These are phyloP conservation scores for Acleris laterana DNA, from an alignment of 2,888 invertebrate genomes.

Conservation along the genomic window DNA sequence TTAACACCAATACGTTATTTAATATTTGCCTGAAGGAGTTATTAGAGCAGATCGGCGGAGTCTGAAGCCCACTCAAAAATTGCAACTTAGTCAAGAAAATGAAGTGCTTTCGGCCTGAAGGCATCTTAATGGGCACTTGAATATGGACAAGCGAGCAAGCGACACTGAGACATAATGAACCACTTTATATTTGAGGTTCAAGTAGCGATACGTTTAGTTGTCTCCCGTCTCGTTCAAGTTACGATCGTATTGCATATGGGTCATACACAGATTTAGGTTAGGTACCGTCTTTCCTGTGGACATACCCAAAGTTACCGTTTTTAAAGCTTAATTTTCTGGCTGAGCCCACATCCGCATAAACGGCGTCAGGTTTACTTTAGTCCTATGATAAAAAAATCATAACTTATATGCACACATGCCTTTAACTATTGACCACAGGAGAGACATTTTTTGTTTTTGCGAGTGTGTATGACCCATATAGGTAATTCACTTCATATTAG, in stretches of 20 bases:
- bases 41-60: background rate
- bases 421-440: no score
- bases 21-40: background rate
- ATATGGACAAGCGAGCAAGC: slow-evolving; percentile 3
- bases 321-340: no score
- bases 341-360: no score
- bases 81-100: slow-evolving; percentile 20
- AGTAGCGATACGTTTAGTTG: slow-evolving; percentile 30
- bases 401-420: no score
- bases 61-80: slow-evolving; percentile 8
- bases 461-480: no score
- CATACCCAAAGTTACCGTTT: no score
- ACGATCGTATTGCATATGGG: slow-evolving; percentile 2
- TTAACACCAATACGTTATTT: background rate
- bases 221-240: slow-evolving; percentile 21
- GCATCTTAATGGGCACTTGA: slow-evolving; percentile 30
- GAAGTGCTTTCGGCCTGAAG: slow-evolving; percentile 18
- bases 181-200: slow-evolving; percentile 14
- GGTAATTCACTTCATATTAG: no score
- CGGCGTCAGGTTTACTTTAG: no score
- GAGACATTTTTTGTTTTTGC: no score
- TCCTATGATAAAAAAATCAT: no score
- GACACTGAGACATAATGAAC: slow-evolving; percentile 9
- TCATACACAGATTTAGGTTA: no score
- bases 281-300: no score